Conservation (phyloP, 2,113 vertebrate genomes). For the Phyllostomus discolor region DNA sequence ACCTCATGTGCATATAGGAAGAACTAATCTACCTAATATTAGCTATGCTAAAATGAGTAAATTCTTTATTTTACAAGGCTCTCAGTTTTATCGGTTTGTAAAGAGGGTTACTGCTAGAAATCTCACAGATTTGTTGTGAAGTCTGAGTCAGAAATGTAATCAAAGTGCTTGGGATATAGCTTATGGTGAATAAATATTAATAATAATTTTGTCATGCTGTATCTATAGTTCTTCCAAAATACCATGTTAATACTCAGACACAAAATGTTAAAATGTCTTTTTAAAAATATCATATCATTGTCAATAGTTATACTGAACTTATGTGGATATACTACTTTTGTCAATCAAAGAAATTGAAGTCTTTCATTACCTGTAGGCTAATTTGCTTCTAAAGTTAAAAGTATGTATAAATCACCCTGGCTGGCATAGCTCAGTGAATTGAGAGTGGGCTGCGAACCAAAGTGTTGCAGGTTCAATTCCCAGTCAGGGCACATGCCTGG, state of each 20-base stretch:
- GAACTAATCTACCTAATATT: neutral
- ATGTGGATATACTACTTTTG: neutral
- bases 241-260: neutral
- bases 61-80: neutral
- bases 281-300: neutral
- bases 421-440: too few relatives aligned
- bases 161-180: neutral
- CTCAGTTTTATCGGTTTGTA: neutral
- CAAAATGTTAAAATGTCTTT: neutral
- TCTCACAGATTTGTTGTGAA: neutral
- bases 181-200: neutral
- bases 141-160: neutral
- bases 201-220: neutral
- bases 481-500: too few relatives aligned
- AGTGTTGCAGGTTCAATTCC: too few relatives aligned
- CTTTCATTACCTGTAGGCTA: neutral
- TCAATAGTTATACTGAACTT: neutral
- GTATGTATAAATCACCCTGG: neutral
- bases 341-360: neutral
- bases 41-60: neutral
- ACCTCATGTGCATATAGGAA: neutral
- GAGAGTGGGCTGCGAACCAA: too few relatives aligned
- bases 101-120: neutral
- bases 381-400: neutral
- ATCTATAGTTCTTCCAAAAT: neutral